phyloP scores from a whole-genome alignment of 2,113 vertebrate species.

The Peromyscus californicus region DNA sequence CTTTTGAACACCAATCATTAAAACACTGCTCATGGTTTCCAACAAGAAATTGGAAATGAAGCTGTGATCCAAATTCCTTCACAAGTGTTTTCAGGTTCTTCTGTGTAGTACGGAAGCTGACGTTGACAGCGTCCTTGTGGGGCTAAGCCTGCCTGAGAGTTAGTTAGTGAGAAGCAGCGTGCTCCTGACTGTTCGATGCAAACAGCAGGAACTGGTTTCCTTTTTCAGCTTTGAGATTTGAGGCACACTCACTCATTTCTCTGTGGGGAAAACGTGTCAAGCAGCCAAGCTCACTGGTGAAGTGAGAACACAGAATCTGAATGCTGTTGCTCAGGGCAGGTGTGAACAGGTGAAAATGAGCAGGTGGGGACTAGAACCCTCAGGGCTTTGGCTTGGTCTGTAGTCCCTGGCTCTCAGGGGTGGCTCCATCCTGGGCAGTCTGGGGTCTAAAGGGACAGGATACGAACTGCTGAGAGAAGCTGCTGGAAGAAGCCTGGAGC shows the following conservation, averaged over 20 bases:
- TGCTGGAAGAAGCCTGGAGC: neutral
- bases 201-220: neutral
- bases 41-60: neutral
- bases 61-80: neutral
- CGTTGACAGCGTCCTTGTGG: neutral
- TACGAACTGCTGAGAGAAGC: neutral
- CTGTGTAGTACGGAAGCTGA: neutral
- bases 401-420: neutral
- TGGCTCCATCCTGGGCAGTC: neutral
- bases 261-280: neutral
- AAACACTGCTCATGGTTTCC: neutral
- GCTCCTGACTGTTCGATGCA: neutral
- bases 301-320: conserved; percentile 37
- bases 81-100: neutral
- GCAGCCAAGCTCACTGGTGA: conserved; percentile 46
- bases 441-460: neutral
- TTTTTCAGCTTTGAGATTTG: conserved; percentile 30
- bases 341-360: neutral
- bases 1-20: neutral
- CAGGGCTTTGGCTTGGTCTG: neutral
- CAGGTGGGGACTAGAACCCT: neutral
- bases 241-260: conserved; percentile 21
- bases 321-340: fast-evolving
- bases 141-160: neutral
- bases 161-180: neutral